Conservation (phyloP, 2,797 vertebrate species). For the Poecilia picta region DNA sequence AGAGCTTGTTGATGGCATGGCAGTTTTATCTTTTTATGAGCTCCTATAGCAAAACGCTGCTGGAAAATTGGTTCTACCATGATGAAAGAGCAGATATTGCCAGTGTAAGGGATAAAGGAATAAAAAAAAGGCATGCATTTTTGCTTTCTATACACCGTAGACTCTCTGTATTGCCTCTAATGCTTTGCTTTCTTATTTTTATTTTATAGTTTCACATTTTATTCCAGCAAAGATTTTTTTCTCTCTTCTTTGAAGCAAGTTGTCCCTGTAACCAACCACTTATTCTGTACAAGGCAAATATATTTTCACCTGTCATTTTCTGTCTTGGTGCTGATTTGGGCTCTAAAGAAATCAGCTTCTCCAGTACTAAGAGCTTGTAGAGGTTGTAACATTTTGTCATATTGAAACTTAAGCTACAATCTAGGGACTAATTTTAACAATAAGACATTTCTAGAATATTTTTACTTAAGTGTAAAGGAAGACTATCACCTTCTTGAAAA, state of each 20-base stretch:
- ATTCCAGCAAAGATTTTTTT: constrained; percentile 59
- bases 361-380: constrained; percentile 31
- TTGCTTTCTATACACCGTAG: constrained; percentile 41
- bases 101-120: constrained; percentile 61
- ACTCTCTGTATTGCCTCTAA: constrained; percentile 29
- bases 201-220: constrained; percentile 28
- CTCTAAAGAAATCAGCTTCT: constrained; percentile 22
- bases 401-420: constrained; percentile 29
- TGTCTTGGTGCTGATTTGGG: constrained; percentile 18
- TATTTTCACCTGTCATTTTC: not conserved
- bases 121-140: constrained; percentile 53
- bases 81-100: constrained; percentile 74
- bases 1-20: constrained; percentile 70
- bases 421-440: constrained; percentile 29
- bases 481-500: constrained; percentile 43
- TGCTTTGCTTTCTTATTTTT: constrained; percentile 10
- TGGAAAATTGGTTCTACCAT: constrained; percentile 78
- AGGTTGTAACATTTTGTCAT: constrained; percentile 44
- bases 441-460: constrained; percentile 33
- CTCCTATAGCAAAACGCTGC: constrained; percentile 69
- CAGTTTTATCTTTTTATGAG: constrained; percentile 81
- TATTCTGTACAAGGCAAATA: constrained; percentile 10
- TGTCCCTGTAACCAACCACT: constrained; percentile 15
- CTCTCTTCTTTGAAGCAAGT: constrained; percentile 13
- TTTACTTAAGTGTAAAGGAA: constrained; percentile 13